Percentiles rank a stretch among this genome's conserved stretches.
These are phyloP conservation scores for Achroia grisella DNA, from an alignment of 1,140 invertebrate genomes.

Conservation along the genomic window DNA sequence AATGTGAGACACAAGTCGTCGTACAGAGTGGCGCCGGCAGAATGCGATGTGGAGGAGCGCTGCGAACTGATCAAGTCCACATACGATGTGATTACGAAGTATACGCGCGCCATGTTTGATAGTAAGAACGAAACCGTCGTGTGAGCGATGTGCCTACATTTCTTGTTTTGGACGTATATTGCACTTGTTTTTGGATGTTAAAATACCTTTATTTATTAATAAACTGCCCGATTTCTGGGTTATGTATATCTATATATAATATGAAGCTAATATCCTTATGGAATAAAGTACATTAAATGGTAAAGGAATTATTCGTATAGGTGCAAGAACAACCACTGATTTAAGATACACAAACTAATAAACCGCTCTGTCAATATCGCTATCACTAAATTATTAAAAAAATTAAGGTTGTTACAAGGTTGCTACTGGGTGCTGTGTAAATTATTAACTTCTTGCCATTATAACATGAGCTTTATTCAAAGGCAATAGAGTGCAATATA, in stretches of 20 bases:
- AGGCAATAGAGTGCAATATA: constrained; percentile 19
- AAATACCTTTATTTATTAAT: too few relatives aligned
- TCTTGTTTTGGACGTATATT: constrained; percentile 18
- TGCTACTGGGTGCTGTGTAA: too few relatives aligned
- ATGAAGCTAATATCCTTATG: too few relatives aligned
- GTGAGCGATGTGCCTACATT: constrained; percentile 36
- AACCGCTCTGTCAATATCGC: too few relatives aligned
- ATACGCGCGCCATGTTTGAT: constrained; percentile 62
- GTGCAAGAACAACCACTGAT: too few relatives aligned
- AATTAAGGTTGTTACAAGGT: too few relatives aligned
- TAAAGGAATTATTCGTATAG: too few relatives aligned
- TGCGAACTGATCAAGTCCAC: constrained; percentile 64
- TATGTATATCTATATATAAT: too few relatives aligned
- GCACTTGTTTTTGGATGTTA: constrained; percentile 1
- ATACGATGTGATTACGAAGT: constrained; percentile 63
- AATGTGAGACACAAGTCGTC: constrained; percentile 17
- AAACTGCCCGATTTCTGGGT: too few relatives aligned
- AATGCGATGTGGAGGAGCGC: constrained; percentile 47
- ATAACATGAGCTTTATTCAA: neutral
- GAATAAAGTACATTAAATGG: too few relatives aligned
- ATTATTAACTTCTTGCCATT: constrained; percentile 7
- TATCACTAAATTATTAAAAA: too few relatives aligned
- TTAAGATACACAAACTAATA: too few relatives aligned
- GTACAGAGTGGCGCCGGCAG: constrained; percentile 49
- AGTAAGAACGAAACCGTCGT: constrained; percentile 63